These are phyloP conservation scores for Echiichthys vipera DNA, from an alignment of 2,797 vertebrate species.

Conservation along the genomic window DNA sequence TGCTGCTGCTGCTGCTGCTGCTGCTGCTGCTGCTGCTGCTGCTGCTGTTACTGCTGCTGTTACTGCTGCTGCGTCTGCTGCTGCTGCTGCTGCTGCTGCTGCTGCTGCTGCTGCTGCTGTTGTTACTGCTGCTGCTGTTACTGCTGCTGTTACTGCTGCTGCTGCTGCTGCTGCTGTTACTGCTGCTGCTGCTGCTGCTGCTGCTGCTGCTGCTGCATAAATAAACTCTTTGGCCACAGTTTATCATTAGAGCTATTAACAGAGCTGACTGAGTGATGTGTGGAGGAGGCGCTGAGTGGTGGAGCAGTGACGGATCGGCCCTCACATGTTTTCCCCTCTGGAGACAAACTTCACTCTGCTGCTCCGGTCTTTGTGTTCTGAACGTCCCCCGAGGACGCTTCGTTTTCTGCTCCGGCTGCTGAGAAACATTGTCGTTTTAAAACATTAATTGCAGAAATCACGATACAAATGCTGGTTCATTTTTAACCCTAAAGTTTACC, in stretches of 20 bases:
- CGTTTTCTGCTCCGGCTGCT: not conserved
- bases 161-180: too few species aligned
- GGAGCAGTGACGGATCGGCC: slow-evolving; percentile 24
- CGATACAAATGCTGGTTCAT: too few species aligned
- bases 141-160: slow-evolving; percentile 12
- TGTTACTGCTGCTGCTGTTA: slow-evolving; percentile 6
- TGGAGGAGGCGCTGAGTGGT: slow-evolving; percentile 17
- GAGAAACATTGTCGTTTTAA: too few species aligned
- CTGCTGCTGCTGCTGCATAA: slow-evolving; percentile 36
- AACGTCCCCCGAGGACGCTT: not conserved
- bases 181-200: not conserved
- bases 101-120: too few species aligned
- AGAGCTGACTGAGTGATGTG: slow-evolving; percentile 31
- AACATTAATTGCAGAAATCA: too few species aligned
- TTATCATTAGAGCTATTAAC: slow-evolving; percentile 43
- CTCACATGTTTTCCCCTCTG: not conserved
- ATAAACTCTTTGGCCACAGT: slow-evolving; percentile 47
- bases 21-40: too few species aligned
- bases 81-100: too few species aligned
- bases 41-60: too few species aligned
- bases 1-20: too few species aligned
- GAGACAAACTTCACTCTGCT: not conserved
- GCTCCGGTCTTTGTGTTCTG: not conserved
- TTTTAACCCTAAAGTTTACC: too few species aligned
- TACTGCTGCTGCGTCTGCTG: too few species aligned